Evolutionary conservation across 2,888 invertebrate genomes (phyloP).

Genomic region (Apantesis nais): DNA sequence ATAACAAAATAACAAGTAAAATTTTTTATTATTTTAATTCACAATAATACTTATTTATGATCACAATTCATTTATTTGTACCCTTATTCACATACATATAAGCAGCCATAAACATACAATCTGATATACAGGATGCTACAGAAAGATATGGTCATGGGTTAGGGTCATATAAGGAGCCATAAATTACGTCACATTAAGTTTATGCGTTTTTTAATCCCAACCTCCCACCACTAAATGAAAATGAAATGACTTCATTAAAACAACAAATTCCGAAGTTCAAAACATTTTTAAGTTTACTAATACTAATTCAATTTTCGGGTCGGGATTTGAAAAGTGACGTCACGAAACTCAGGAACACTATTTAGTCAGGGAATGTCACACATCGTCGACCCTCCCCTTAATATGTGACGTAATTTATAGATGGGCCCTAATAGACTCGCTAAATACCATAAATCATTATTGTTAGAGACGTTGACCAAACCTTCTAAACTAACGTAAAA

Average conservation of each 20-base stretch:
- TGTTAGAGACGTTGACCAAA: background rate
- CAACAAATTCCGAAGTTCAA: too few species aligned
- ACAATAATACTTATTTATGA: slow-evolving; percentile 23
- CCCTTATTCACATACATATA: slow-evolving; percentile 7
- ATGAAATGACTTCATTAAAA: too few species aligned
- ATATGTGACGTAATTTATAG: background rate
- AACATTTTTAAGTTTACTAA: too few species aligned
- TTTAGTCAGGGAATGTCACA: too few species aligned
- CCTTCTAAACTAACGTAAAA: background rate
- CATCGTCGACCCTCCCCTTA: too few species aligned
- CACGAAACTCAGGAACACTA: too few species aligned
- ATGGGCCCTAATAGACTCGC: background rate
- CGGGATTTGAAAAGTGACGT: too few species aligned
- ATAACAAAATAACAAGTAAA: slow-evolving; percentile 4
- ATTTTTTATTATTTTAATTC: slow-evolving; percentile 4
- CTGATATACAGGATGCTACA: background rate
- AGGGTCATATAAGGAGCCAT: background rate
- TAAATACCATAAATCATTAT: background rate
- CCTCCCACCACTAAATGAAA: too few species aligned
- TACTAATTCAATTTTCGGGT: too few species aligned
- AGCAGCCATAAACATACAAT: background rate
- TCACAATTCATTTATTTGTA: slow-evolving; percentile 25
- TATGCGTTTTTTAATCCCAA: background rate
- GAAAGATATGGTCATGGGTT: background rate
- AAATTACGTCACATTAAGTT: background rate